A percentile compares a stretch with the other conserved stretches of the same genome.
These are phyloP conservation scores for Steinernema khuongi DNA, from an alignment of 1,140 invertebrate genomes.

Conservation along the genomic window DNA sequence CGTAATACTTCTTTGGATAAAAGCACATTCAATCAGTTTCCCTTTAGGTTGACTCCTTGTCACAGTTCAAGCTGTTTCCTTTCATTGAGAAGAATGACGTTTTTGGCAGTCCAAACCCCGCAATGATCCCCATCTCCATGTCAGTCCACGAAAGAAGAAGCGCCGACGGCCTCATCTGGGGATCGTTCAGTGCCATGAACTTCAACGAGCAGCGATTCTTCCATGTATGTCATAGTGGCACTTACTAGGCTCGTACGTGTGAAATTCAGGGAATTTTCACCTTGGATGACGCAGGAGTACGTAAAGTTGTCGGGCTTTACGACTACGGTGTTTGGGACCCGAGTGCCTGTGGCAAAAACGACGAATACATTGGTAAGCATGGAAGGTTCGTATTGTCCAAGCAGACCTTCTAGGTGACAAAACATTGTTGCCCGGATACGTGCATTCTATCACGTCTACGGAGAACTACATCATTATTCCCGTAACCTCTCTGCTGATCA, in stretches of 20 bases:
- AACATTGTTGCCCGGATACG: constrained; percentile 53
- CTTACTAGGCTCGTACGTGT: neutral
- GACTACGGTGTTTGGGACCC: constrained; percentile 57
- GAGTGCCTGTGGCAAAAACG: constrained; percentile 52
- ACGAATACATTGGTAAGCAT: constrained; percentile 55
- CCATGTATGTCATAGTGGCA: constrained; percentile 36
- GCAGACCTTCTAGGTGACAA: constrained; percentile 49
- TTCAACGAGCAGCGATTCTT: constrained; percentile 56
- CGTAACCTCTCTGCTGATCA: constrained; percentile 55
- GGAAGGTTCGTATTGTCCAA: neutral
- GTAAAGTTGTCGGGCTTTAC: constrained; percentile 52
- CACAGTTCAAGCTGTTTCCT: constrained; percentile 56
- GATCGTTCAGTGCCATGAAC: constrained; percentile 58
- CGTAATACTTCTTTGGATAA: constrained; percentile 28
- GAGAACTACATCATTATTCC: constrained; percentile 56
- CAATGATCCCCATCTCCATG: constrained; percentile 58
- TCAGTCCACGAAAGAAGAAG: constrained; percentile 56
- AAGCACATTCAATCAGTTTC: neutral
- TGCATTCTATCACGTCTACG: constrained; percentile 58
- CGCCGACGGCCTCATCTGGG: constrained; percentile 54
- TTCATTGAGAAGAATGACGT: constrained; percentile 56
- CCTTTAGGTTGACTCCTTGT: constrained; percentile 44
- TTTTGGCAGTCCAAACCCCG: constrained; percentile 46
- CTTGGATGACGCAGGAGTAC: constrained; percentile 50
- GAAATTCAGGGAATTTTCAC: constrained; percentile 55